Evolutionary conservation across 2,113 vertebrate genomes (phyloP).

Genomic region (Condylura cristata): DNA sequence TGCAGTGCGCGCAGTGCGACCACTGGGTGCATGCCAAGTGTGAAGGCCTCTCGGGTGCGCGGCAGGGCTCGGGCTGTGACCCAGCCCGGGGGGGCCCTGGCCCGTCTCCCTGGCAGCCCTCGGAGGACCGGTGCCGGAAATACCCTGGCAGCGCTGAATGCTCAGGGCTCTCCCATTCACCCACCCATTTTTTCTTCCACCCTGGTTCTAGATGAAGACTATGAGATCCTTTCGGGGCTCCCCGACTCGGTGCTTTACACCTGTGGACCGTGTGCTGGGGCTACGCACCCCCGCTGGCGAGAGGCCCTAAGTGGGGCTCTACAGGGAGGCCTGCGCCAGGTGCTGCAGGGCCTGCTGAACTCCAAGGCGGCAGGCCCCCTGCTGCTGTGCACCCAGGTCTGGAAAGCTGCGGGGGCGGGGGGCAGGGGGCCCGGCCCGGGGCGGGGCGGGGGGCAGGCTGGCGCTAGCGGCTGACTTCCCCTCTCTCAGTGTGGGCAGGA

Average conservation of each 20-base stretch:
- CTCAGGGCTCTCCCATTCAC: background rate
- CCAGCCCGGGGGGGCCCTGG: background rate
- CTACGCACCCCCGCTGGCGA: slow-evolving; percentile 89
- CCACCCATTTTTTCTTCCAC: background rate
- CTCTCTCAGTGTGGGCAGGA: slow-evolving; percentile 86
- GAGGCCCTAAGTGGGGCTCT: slow-evolving; percentile 91
- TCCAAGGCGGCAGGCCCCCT: slow-evolving; percentile 90
- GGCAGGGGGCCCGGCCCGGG: too few species aligned
- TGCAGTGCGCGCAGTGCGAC: slow-evolving; percentile 94
- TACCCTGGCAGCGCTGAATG: background rate
- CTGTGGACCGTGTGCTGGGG: slow-evolving; percentile 91
- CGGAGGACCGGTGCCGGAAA: background rate
- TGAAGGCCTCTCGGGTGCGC: slow-evolving; percentile 92
- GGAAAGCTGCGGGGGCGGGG: background rate
- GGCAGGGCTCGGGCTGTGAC: background rate
- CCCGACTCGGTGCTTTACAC: slow-evolving; percentile 95
- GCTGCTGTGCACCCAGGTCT: slow-evolving; percentile 90
- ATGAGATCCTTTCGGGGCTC: slow-evolving; percentile 94
- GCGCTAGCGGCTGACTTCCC: slow-evolving; percentile 46
- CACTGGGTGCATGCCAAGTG: slow-evolving; percentile 97
- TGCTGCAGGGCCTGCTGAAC: slow-evolving; percentile 91
- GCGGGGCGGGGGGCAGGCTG: background rate
- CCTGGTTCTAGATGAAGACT: slow-evolving; percentile 90
- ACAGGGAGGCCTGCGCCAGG: slow-evolving; percentile 90
- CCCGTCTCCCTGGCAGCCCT: background rate